These are phyloP conservation scores for Lampris megalopsis DNA, from an alignment of 2,113 vertebrate genomes.

Conservation along the genomic window DNA sequence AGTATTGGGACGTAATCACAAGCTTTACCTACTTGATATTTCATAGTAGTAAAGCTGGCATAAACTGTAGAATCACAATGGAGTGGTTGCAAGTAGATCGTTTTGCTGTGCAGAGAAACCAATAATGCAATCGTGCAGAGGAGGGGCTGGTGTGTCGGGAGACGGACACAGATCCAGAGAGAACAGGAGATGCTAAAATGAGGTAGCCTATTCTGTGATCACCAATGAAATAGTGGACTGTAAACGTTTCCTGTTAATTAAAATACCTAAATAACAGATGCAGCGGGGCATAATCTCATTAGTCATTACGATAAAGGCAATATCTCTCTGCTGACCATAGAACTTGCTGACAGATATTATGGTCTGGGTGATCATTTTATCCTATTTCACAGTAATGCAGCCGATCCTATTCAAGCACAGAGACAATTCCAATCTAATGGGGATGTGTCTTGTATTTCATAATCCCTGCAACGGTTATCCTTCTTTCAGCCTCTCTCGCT, in stretches of 20 bases:
- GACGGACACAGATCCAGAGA: not conserved
- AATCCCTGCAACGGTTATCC: not conserved
- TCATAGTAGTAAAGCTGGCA: not conserved
- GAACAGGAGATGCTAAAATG: not conserved
- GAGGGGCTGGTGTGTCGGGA: not conserved
- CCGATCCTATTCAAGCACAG: not conserved
- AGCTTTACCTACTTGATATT: no score
- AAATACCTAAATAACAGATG: constrained; percentile 11
- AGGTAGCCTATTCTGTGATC: constrained; percentile 17
- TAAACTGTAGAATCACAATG: not conserved
- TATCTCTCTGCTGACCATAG: constrained; percentile 2
- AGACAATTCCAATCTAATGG: not conserved
- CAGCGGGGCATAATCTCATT: not conserved
- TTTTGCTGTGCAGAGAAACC: not conserved
- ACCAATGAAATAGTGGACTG: not conserved
- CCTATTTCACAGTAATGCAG: not conserved
- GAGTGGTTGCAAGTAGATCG: not conserved
- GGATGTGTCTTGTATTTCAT: not conserved
- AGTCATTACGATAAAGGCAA: constrained; percentile 26
- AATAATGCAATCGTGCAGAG: not conserved
- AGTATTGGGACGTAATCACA: no score
- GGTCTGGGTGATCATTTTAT: not conserved
- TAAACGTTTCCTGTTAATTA: constrained; percentile 40
- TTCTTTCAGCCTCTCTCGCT: not conserved
- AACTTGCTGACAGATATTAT: not conserved